phyloP scores from a whole-genome alignment of 2,797 vertebrate genomes.

The Sebastes kiyomatsui region DNA sequence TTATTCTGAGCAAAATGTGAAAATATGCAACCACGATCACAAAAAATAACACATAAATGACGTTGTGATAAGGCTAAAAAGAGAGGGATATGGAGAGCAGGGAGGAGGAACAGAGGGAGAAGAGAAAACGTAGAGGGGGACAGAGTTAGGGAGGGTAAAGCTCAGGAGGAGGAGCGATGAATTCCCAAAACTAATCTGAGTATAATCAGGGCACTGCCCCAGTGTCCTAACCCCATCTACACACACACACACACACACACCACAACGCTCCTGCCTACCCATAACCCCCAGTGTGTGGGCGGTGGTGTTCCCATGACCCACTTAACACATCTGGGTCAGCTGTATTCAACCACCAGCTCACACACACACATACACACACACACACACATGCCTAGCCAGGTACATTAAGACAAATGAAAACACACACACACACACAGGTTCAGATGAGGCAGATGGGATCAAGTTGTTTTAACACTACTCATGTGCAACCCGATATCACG shows the following conservation, averaged over 20 bases:
- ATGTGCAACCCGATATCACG: background rate
- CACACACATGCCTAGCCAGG: constrained; percentile 21
- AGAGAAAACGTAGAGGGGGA: constrained; percentile 6
- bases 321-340: constrained; percentile 85
- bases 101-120: background rate
- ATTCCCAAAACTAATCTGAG: constrained; percentile 82
- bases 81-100: background rate
- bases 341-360: constrained; percentile 67
- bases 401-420: constrained; percentile 46
- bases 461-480: background rate
- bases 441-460: background rate
- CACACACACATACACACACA: constrained; percentile 25
- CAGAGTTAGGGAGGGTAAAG: constrained; percentile 22
- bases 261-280: constrained; percentile 38
- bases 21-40: background rate
- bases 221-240: constrained; percentile 69
- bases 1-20: background rate
- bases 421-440: constrained; percentile 13
- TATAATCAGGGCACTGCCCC: constrained; percentile 82
- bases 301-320: constrained; percentile 82
- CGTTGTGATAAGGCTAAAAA: background rate
- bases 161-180: constrained; percentile 60
- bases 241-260: constrained; percentile 30
- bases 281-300: constrained; percentile 76
- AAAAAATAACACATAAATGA: background rate